Evolutionary conservation across 2,113 vertebrate species (phyloP).

Genomic region (human (Homo sapiens)): DNA sequence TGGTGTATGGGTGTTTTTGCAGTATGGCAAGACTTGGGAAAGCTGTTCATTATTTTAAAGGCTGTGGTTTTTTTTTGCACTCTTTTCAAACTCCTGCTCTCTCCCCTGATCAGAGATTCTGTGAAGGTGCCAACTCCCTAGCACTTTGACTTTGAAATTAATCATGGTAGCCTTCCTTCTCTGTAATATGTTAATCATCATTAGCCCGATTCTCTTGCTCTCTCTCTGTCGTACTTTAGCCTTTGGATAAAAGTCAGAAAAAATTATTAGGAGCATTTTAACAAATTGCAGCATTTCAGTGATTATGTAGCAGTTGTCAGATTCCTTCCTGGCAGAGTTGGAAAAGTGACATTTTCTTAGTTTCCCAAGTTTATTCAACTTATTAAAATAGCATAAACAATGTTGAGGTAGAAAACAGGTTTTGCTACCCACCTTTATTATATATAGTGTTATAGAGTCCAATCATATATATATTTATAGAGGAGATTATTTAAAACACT

Average conservation of each 20-base stretch:
- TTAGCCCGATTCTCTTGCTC: neutral
- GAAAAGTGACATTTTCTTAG: slow-evolving; percentile 74
- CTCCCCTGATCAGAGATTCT: slow-evolving; percentile 44
- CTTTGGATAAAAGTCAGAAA: slow-evolving; percentile 39
- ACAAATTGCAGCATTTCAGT: slow-evolving; percentile 66
- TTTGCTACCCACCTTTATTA: slow-evolving; percentile 49
- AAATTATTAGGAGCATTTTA: slow-evolving; percentile 37
- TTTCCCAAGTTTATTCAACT: slow-evolving; percentile 60
- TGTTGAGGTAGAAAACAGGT: slow-evolving; percentile 54
- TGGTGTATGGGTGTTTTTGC: slow-evolving; percentile 37
- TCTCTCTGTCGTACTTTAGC: neutral
- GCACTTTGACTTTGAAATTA: slow-evolving; percentile 53
- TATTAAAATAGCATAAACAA: slow-evolving; percentile 76
- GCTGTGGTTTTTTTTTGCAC: neutral
- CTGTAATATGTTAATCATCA: slow-evolving; percentile 10
- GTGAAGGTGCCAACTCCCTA: slow-evolving; percentile 21
- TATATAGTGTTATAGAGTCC: slow-evolving; percentile 3
- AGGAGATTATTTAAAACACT: slow-evolving; percentile 39
- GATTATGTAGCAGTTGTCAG: slow-evolving; percentile 63
- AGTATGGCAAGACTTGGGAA: slow-evolving; percentile 18
- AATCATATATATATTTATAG: slow-evolving; percentile 40
- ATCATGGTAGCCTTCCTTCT: neutral
- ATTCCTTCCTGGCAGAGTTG: slow-evolving; percentile 32
- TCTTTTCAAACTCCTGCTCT: slow-evolving; percentile 18
- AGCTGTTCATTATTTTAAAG: slow-evolving; percentile 77